These are phyloP conservation scores for Malurus melanocephalus DNA, from an alignment of 2,113 vertebrate genomes.

Conservation along the genomic window DNA sequence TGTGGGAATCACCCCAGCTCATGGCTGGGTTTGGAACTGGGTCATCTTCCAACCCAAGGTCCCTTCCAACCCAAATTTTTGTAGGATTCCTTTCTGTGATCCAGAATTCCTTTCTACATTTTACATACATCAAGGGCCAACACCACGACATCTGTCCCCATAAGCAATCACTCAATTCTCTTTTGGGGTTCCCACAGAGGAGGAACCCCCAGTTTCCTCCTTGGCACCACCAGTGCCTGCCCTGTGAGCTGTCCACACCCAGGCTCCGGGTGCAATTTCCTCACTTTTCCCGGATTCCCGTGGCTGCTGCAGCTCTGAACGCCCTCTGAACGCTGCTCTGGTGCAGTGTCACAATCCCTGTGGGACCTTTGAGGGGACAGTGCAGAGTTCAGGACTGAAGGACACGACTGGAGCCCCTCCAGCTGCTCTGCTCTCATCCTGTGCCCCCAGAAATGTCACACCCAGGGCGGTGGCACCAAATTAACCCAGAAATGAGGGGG, in stretches of 20 bases:
- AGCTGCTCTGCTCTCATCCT: fast-evolving
- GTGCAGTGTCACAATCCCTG: fast-evolving
- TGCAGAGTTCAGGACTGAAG: not conserved
- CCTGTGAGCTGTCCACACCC: fast-evolving
- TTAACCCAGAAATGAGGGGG: fast-evolving
- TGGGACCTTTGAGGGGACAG: fast-evolving
- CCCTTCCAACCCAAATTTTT: not conserved
- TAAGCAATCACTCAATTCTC: not conserved
- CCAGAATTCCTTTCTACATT: not conserved
- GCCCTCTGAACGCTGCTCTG: not conserved
- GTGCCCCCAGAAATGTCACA: fast-evolving
- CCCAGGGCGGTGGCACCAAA: fast-evolving
- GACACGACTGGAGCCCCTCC: not conserved
- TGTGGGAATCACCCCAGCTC: not conserved
- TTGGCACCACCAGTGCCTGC: fast-evolving
- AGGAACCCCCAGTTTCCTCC: not conserved
- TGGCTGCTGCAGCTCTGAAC: not conserved
- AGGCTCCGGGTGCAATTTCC: too few relatives aligned
- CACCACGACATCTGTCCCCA: fast-evolving
- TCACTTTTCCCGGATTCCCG: too few relatives aligned
- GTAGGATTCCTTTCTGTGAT: not conserved
- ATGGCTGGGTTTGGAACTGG: not conserved
- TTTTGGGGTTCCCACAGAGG: not conserved
- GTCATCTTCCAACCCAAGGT: too few relatives aligned
- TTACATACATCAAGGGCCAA: not conserved